These are phyloP conservation scores for Syrmaticus mikado DNA, from an alignment of 2,113 vertebrate species.

Conservation along the genomic window DNA sequence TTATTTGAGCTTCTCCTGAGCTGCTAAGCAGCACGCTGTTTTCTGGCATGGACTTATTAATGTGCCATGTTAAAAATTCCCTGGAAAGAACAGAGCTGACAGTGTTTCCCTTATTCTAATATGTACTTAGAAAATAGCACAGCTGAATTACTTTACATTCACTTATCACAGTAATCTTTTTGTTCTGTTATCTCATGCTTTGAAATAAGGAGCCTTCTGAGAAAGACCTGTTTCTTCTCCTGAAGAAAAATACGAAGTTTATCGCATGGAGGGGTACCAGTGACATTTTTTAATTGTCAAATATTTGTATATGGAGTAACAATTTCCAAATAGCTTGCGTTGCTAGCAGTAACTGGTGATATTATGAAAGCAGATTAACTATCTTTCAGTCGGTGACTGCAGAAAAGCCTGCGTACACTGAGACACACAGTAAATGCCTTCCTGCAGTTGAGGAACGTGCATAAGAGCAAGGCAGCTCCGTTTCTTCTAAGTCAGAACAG, in stretches of 20 bases:
- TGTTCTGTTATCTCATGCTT: background rate
- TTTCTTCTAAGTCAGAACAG: rapidly evolving
- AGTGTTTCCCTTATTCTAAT: background rate
- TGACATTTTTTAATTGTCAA: background rate
- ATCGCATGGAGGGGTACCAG: background rate
- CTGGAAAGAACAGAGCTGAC: background rate
- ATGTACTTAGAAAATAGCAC: background rate
- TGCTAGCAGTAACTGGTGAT: rapidly evolving
- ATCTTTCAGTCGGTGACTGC: background rate
- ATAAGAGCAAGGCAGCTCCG: background rate
- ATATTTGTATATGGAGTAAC: background rate
- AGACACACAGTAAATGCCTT: background rate
- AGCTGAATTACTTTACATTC: background rate
- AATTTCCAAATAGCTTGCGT: background rate
- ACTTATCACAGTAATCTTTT: background rate
- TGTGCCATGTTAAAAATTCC: background rate
- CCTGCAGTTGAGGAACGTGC: background rate
- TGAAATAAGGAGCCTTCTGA: background rate
- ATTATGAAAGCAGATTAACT: background rate
- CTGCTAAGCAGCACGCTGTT: background rate
- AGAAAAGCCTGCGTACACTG: rapidly evolving
- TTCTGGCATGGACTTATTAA: background rate
- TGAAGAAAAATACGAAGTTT: background rate
- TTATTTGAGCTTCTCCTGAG: background rate
- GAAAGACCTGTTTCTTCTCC: background rate